phyloP scores from a whole-genome alignment of 2,797 vertebrate species.

The Chelon auratus region DNA sequence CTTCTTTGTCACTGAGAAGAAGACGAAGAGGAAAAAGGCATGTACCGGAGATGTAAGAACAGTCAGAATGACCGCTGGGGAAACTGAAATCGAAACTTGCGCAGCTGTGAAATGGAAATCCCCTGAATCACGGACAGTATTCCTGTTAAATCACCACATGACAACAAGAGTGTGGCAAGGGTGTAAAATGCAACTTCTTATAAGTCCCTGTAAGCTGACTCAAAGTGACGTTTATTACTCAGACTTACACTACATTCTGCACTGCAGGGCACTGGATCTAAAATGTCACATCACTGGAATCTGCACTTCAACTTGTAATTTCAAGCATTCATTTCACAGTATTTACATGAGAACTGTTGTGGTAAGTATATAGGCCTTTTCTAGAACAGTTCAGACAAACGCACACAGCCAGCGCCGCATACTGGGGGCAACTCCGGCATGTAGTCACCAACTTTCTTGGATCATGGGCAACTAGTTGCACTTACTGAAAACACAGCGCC shows the following conservation, averaged over 20 bases:
- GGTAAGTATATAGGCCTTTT: too few relatives aligned
- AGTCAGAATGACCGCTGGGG: background rate
- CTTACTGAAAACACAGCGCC: too few relatives aligned
- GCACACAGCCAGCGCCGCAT: too few relatives aligned
- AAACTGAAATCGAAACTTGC: conserved; percentile 26
- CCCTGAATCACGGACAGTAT: conserved; percentile 21
- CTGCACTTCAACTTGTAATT: background rate
- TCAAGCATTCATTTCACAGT: background rate
- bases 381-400: too few relatives aligned
- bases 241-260: too few relatives aligned
- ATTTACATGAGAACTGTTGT: background rate
- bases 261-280: too few relatives aligned
- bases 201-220: too few relatives aligned
- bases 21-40: background rate
- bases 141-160: conserved; percentile 1
- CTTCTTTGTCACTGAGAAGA: background rate
- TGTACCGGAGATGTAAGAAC: background rate
- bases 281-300: too few relatives aligned
- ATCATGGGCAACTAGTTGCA: too few relatives aligned
- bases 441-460: too few relatives aligned
- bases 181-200: background rate
- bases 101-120: conserved; percentile 22
- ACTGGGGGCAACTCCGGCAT: too few relatives aligned
- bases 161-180: background rate
- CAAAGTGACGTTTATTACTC: too few relatives aligned